These are phyloP conservation scores for Philopedon plagiatum DNA, from an alignment of 2,888 invertebrate genomes.

Conservation along the genomic window DNA sequence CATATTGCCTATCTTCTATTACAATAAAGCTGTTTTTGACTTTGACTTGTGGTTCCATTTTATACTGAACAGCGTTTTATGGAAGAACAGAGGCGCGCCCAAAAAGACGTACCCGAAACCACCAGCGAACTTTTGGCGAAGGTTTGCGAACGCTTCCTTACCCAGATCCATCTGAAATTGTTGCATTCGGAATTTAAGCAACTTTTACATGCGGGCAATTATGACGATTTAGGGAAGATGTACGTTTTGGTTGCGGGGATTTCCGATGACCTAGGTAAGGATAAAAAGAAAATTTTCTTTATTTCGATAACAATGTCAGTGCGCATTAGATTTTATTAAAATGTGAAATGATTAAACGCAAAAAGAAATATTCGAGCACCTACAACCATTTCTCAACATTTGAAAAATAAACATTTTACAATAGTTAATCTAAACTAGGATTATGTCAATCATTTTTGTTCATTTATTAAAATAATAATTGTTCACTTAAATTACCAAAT, in stretches of 20 bases:
- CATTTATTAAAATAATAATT: too few species aligned
- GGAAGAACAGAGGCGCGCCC: slow-evolving; percentile 95
- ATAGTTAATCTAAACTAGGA: too few species aligned
- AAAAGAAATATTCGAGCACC: too few species aligned
- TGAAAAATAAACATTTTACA: slow-evolving; percentile 79
- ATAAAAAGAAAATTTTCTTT: slow-evolving; percentile 66
- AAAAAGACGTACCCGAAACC: slow-evolving; percentile 94
- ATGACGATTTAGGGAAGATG: slow-evolving; percentile 96
- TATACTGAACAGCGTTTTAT: slow-evolving; percentile 93
- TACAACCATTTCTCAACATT: too few species aligned
- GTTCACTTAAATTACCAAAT: too few species aligned
- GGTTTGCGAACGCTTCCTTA: slow-evolving; percentile 95
- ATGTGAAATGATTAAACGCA: too few species aligned
- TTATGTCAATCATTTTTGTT: too few species aligned
- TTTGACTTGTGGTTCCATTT: slow-evolving; percentile 8
- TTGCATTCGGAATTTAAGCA: slow-evolving; percentile 96
- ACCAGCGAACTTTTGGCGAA: slow-evolving; percentile 90
- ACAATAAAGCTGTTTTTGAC: too few species aligned
- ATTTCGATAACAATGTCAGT: too few species aligned
- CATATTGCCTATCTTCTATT: too few species aligned
- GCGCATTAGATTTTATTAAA: too few species aligned
- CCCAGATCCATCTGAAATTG: slow-evolving; percentile 95
- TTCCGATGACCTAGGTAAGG: slow-evolving; percentile 86
- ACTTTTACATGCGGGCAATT: slow-evolving; percentile 94
- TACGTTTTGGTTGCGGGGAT: slow-evolving; percentile 93